phyloP scores from a whole-genome alignment of 2,797 vertebrate genomes.

The Xenopus petersii region DNA sequence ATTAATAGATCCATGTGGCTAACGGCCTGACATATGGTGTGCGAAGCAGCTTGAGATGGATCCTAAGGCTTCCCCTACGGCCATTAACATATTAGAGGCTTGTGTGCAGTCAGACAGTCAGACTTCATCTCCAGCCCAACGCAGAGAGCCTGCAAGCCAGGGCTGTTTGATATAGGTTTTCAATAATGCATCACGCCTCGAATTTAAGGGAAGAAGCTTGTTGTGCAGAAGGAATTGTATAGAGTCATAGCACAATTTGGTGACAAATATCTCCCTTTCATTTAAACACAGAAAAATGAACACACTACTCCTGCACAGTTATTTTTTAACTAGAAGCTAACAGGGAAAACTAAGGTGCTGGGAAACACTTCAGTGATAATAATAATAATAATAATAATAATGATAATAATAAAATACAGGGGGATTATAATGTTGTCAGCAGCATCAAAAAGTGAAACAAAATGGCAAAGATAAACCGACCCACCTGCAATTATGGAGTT shows the following conservation, averaged over 20 bases:
- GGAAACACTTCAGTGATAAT: no score
- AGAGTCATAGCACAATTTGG: constrained; percentile 61
- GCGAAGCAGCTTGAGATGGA: constrained; percentile 94
- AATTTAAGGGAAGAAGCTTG: constrained; percentile 71
- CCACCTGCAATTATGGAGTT: not conserved
- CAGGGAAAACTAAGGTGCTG: not conserved
- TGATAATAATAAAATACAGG: not conserved
- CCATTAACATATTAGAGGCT: constrained; percentile 99
- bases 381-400: no score
- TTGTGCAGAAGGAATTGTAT: constrained; percentile 69
- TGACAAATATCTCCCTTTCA: constrained; percentile 42
- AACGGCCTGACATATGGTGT: constrained; percentile 97
- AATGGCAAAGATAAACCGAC: no score
- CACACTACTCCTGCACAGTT: not conserved
- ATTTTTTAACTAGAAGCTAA: constrained; percentile 3
- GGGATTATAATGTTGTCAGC: not conserved
- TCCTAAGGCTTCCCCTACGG: constrained; percentile 95
- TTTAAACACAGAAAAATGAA: constrained; percentile 2
- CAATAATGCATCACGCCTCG: constrained; percentile 82
- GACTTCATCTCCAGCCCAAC: constrained; percentile 78
- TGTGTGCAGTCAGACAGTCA: constrained; percentile 90
- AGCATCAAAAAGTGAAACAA: no score
- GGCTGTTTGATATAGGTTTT: constrained; percentile 86
- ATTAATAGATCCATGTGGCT: constrained; percentile 98
- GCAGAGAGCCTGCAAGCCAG: constrained; percentile 78